Evolutionary conservation across 2,797 vertebrate genomes (phyloP).

Genomic region (Eospalax fontanierii): DNA sequence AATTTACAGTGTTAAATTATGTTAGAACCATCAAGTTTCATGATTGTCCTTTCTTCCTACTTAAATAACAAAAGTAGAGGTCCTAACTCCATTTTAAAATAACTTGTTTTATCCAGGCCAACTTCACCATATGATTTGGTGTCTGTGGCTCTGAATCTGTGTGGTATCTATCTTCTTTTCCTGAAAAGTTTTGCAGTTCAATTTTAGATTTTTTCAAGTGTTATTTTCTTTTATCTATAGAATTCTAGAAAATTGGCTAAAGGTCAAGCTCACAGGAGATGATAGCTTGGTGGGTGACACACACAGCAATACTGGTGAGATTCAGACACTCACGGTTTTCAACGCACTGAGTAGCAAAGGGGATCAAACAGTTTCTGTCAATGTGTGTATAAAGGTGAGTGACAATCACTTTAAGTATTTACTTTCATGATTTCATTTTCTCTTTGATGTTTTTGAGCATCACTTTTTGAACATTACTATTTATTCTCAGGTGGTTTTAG

Average conservation of each 20-base stretch:
- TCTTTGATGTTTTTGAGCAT: not conserved
- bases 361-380: conserved; percentile 88
- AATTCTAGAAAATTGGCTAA: conserved; percentile 95
- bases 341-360: conserved; percentile 87
- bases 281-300: conserved; percentile 73
- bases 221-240: conserved; percentile 87
- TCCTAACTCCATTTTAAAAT: not conserved
- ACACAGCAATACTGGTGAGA: conserved; percentile 81
- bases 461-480: too few species aligned
- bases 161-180: not conserved
- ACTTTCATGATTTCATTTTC: not conserved
- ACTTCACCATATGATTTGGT: not conserved
- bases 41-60: not conserved
- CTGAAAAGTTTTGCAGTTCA: conserved; percentile 20
- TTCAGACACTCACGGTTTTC: conserved; percentile 92
- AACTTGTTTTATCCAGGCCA: conserved; percentile 1
- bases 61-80: not conserved
- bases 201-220: not conserved
- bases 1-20: conserved; percentile 49
- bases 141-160: not conserved
- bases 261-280: conserved; percentile 93
- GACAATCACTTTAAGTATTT: not conserved
- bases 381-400: conserved; percentile 94
- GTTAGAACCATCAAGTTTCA: conserved; percentile 1
- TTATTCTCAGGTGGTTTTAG: conserved; percentile 38